These are phyloP conservation scores for Parnassius apollo DNA, from an alignment of 2,888 invertebrate genomes.

Conservation along the genomic window DNA sequence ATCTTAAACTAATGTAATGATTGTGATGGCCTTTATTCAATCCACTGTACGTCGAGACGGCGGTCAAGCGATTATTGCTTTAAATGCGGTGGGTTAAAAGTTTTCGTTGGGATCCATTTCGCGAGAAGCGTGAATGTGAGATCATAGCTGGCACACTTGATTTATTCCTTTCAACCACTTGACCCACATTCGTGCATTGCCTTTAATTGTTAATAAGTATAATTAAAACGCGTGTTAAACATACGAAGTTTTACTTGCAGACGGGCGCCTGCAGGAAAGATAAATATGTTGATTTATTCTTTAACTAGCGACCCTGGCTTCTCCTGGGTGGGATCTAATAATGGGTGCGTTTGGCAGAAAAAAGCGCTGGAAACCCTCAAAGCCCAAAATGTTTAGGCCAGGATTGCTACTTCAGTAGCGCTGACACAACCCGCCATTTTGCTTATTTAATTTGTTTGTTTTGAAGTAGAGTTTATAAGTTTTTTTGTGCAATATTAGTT, in stretches of 20 bases:
- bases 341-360: too few species aligned
- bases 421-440: too few species aligned
- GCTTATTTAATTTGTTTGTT: too few species aligned
- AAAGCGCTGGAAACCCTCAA: too few species aligned
- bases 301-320: too few species aligned
- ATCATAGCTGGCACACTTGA: conserved; percentile 72
- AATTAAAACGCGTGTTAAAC: conserved; percentile 78
- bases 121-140: conserved; percentile 54
- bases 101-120: conserved; percentile 33
- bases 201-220: conserved; percentile 80
- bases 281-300: too few species aligned
- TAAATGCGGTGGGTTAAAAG: conserved; percentile 42
- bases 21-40: conserved; percentile 55
- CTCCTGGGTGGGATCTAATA: too few species aligned
- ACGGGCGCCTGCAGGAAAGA: too few species aligned
- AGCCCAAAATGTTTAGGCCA: too few species aligned
- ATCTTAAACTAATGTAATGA: conserved; percentile 74
- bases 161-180: conserved; percentile 79
- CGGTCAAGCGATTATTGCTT: conserved; percentile 37
- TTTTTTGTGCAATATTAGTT: too few species aligned
- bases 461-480: too few species aligned
- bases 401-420: too few species aligned
- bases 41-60: conserved; percentile 38
- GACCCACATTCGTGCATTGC: conserved; percentile 76
- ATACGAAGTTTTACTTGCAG: conserved; percentile 31